Evolutionary conservation across 2,888 invertebrate species (phyloP).

Genomic region (Leptopilina myrica): DNA sequence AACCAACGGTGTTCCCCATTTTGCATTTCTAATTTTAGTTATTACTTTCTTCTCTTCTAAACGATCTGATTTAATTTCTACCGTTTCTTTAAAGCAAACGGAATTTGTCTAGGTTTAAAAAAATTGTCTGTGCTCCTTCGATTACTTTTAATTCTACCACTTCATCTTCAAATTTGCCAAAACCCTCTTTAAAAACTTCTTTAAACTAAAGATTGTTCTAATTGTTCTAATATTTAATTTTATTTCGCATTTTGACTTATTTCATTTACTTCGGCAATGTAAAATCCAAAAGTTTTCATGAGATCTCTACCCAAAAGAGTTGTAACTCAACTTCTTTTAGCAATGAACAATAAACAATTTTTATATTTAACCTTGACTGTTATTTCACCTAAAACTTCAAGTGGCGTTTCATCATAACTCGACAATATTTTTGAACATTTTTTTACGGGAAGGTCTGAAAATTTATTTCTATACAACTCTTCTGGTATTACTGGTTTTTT

Average conservation of each 20-base stretch:
- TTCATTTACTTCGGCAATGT: slow-evolving; percentile 40
- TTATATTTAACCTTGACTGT: slow-evolving; percentile 43
- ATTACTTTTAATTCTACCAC: slow-evolving; percentile 48
- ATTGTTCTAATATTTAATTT: slow-evolving; percentile 16
- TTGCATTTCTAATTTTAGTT: slow-evolving; percentile 34
- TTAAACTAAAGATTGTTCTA: no score
- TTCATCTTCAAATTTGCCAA: slow-evolving; percentile 45
- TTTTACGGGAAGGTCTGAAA: slow-evolving; percentile 17
- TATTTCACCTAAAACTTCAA: slow-evolving; percentile 50
- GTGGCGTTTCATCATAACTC: slow-evolving; percentile 47
- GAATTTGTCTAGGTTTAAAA: slow-evolving; percentile 46
- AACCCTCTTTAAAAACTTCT: slow-evolving; percentile 34
- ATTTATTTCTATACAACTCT: slow-evolving; percentile 17
- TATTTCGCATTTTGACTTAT: slow-evolving; percentile 17
- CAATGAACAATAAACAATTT: slow-evolving; percentile 43
- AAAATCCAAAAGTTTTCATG: slow-evolving; percentile 49
- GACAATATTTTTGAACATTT: slow-evolving; percentile 41
- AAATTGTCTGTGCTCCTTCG: slow-evolving; percentile 44
- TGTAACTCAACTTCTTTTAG: slow-evolving; percentile 41
- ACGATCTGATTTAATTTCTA: slow-evolving; percentile 45
- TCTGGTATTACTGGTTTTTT: slow-evolving; percentile 52
- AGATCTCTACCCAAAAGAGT: slow-evolving; percentile 52
- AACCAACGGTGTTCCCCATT: slow-evolving; percentile 52
- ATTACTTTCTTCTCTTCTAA: slow-evolving; percentile 45
- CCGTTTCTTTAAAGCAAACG: slow-evolving; percentile 47